Conservation (phyloP, 2,113 vertebrate genomes). For the Hydrochoerus hydrochaeris region DNA sequence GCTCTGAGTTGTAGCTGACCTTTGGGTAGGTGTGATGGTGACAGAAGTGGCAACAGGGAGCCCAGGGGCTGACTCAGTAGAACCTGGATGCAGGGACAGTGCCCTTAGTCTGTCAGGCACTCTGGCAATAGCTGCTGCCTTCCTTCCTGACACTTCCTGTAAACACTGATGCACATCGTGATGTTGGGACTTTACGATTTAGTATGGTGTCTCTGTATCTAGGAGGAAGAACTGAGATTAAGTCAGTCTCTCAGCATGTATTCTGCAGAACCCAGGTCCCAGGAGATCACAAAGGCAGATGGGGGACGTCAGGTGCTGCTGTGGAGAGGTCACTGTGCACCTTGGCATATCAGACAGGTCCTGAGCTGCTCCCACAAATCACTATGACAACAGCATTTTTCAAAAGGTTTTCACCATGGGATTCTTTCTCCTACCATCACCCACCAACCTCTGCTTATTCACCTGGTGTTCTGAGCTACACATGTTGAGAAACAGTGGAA, state of each 20-base stretch:
- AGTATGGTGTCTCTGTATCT: background rate
- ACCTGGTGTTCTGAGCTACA: background rate
- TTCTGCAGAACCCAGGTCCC: background rate
- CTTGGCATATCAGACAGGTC: background rate
- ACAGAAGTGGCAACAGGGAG: background rate
- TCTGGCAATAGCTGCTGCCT: background rate
- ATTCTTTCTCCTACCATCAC: background rate
- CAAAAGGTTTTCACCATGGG: background rate
- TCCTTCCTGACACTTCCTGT: constrained; percentile 3
- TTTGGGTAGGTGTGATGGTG: background rate
- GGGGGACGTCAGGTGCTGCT: background rate
- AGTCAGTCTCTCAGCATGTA: constrained; percentile 9
- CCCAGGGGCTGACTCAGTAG: background rate
- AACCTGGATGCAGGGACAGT: background rate
- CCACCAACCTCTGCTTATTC: background rate
- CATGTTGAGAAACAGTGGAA: constrained; percentile 41
- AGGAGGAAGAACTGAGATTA: constrained; percentile 29
- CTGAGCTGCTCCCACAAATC: background rate
- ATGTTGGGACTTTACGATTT: background rate
- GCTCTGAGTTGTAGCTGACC: background rate
- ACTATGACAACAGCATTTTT: background rate
- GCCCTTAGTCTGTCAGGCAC: background rate
- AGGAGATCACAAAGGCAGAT: background rate
- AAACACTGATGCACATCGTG: constrained; percentile 33
- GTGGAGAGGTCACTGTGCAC: background rate